Conservation (phyloP, 2,888 invertebrate species). For the Sisyra terminalis region DNA sequence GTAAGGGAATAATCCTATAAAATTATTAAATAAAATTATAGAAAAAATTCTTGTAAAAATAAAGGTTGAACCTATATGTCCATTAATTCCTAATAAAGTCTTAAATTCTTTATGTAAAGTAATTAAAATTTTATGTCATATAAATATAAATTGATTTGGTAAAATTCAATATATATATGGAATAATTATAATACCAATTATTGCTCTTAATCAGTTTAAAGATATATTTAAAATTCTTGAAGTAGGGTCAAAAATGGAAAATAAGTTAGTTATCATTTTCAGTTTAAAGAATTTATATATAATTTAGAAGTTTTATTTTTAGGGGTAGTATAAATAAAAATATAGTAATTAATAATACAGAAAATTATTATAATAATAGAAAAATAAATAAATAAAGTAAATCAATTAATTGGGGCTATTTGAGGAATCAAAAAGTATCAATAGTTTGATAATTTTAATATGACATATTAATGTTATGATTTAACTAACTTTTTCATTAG, state of each 20-base stretch:
- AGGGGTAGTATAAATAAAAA: conserved; percentile 20
- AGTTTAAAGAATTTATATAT: conserved; percentile 22
- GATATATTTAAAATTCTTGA: conserved; percentile 32
- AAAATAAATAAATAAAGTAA: conserved; percentile 26
- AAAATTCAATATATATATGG: conserved; percentile 36
- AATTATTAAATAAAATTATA: conserved; percentile 47
- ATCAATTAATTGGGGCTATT: conserved; percentile 44
- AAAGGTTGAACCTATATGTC: conserved; percentile 31
- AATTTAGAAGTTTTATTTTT: conserved; percentile 18
- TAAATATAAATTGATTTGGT: conserved; percentile 31
- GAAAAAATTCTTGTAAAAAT: conserved; percentile 40
- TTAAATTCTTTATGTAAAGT: conserved; percentile 40
- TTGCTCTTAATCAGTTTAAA: conserved; percentile 42
- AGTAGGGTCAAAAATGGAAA: conserved; percentile 48
- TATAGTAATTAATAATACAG: conserved; percentile 35
- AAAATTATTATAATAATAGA: conserved; percentile 29
- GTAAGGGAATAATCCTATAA: conserved; percentile 51
- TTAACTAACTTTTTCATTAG: too few relatives aligned
- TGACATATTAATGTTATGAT: not conserved
- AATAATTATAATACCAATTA: conserved; percentile 32
- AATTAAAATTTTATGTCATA: conserved; percentile 31
- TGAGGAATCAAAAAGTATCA: conserved; percentile 53
- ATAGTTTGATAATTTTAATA: conserved; percentile 12
- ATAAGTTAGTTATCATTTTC: conserved; percentile 53
- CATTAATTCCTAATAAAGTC: conserved; percentile 30